Percentiles rank a stretch among this genome's conserved stretches.
Conservation (phyloP, 2,797 vertebrate species). For the Dendrocincla tyrannina region DNA sequence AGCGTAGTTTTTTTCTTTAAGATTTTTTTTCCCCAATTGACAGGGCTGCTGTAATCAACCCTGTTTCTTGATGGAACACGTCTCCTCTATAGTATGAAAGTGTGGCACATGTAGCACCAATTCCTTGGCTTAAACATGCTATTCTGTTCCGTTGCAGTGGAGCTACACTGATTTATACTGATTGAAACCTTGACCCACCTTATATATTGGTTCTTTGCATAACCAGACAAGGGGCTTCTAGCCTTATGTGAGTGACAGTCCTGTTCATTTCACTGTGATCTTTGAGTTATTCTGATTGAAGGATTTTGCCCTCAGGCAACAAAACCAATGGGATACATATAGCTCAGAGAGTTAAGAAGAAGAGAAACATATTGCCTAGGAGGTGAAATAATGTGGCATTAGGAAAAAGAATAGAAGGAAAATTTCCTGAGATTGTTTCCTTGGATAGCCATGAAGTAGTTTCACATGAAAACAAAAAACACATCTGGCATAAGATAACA, state of each 20-base stretch:
- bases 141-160: not conserved
- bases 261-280: not conserved
- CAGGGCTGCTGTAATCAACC: not conserved
- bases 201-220: not conserved
- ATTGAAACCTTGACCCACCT: not conserved
- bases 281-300: not conserved
- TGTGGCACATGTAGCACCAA: not conserved
- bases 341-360: not conserved
- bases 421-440: not conserved
- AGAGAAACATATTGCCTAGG: not conserved
- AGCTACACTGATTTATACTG: not conserved
- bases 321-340: not conserved
- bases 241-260: not conserved
- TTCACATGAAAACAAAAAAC: not conserved
- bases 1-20: not conserved
- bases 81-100: not conserved
- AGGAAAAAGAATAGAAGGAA: not conserved
- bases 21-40: not conserved
- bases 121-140: not conserved
- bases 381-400: not conserved
- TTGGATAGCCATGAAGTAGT: not conserved
- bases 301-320: not conserved
- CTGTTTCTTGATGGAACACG: not conserved
- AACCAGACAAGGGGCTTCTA: not conserved
- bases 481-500: not conserved